Evolutionary conservation across 2,113 vertebrate species (phyloP), one percentile per base, ranked within the genome.

Genomic region (Xiphias gladius): DNA sequence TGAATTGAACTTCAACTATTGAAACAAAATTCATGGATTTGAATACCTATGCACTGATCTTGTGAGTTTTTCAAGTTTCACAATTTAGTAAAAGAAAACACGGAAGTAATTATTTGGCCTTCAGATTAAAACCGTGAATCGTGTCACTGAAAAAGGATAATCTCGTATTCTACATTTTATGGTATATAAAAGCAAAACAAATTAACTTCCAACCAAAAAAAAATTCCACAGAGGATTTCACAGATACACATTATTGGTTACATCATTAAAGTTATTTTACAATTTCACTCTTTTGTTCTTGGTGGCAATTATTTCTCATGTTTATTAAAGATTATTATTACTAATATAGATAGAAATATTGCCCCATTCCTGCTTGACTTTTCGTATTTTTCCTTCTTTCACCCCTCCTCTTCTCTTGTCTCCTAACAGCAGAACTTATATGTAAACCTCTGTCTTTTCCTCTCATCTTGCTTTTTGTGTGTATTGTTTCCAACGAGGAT

Each of bases 51-150:
- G 22, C 48, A 24, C 17, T 57, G n/a, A 19, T 8, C 26, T 2
- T 20, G 14, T 39, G 13, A 48, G 64, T 3, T 1, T 7, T 16
- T 84, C 22, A 86, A 86, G 30, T n/a, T 43, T 1, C 1, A 22
- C 0, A 20, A 0, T 30, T 70, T 13, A 26, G 6, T 22, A 4
- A 55, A 41, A 26, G 4, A 37, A 39, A 50, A 48, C 69, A 67
- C 50, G 58, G 86, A 88, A 82, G 66, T 46, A 0, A 0, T 0
- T 46, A 0, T 11, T 62, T 24, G 68, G 4, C 67, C 20, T 84
- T 87, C 73, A 87, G 7, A 87, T 72, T 87, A 88, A 88, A 78
- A 82, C 1, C 2, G 7, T 12, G 3, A 48, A 2, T 7, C 5
- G 26, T 30, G 32, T 41, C 6, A 10, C 2, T 72, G 2, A 7